Evolutionary conservation across 2,888 invertebrate genomes (phyloP).

Genomic region (Myathropa florea): DNA sequence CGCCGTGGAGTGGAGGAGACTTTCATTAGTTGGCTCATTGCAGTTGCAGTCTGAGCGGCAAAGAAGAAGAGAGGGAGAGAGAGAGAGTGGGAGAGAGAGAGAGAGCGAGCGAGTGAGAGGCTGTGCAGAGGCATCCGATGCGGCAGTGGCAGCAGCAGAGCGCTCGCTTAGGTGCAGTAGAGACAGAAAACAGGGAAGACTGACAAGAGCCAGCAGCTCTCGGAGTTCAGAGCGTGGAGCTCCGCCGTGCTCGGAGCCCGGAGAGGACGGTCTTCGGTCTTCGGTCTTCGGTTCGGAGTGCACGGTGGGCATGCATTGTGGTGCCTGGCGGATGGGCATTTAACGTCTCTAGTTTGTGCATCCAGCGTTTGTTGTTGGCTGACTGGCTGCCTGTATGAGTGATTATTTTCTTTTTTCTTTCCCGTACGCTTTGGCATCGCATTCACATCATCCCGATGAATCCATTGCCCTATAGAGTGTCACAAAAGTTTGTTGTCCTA

Average conservation of each 20-base stretch:
- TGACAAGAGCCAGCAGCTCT: slow-evolving; percentile 49
- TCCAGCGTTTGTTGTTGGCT: slow-evolving; percentile 63
- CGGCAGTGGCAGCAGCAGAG: background rate
- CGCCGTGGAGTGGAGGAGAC: slow-evolving; percentile 25
- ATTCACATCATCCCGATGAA: slow-evolving; percentile 71
- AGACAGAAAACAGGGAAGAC: slow-evolving; percentile 66
- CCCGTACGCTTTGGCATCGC: slow-evolving; percentile 66
- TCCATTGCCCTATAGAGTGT: slow-evolving; percentile 72
- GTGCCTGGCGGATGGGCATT: slow-evolving; percentile 61
- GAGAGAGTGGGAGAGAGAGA: slow-evolving; percentile 41
- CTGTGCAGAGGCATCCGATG: slow-evolving; percentile 46
- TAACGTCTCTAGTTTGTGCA: slow-evolving; percentile 67
- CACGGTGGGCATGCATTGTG: slow-evolving; percentile 45
- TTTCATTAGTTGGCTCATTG: slow-evolving; percentile 66
- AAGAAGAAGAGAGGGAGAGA: background rate
- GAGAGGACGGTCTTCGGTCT: slow-evolving; percentile 43
- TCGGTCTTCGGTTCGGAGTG: slow-evolving; percentile 36
- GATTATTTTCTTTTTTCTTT: slow-evolving; percentile 52
- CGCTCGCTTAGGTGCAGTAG: slow-evolving; percentile 45
- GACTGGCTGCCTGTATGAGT: slow-evolving; percentile 57
- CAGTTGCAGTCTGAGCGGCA: slow-evolving; percentile 22
- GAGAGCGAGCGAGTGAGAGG: slow-evolving; percentile 32
- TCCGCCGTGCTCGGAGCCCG: too few species aligned
- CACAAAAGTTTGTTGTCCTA: slow-evolving; percentile 72
- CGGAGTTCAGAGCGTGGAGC: slow-evolving; percentile 4